A percentile compares a stretch with the other conserved stretches of the same genome.
These are phyloP conservation scores for Flexamia atlantica DNA, from an alignment of 2,888 invertebrate genomes.

Conservation along the genomic window DNA sequence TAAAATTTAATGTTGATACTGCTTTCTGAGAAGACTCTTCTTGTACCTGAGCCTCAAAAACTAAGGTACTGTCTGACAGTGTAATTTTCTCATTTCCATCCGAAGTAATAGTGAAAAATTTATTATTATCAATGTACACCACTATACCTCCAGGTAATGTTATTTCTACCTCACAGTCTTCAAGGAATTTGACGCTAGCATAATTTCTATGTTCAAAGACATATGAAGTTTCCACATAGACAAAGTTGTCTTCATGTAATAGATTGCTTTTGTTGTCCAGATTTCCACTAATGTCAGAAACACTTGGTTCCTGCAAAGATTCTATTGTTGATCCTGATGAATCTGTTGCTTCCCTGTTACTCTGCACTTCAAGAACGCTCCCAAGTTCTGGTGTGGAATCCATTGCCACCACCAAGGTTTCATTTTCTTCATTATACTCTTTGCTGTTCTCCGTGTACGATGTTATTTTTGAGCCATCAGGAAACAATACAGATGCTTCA, in stretches of 20 bases:
- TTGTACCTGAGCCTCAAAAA: slow-evolving; percentile 12
- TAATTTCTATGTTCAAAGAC: slow-evolving; percentile 34
- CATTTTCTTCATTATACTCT: not conserved
- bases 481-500: not conserved
- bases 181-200: not conserved
- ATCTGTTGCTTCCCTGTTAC: not conserved
- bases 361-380: not conserved
- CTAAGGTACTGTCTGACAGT: not conserved
- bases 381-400: not conserved
- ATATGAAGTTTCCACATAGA: slow-evolving; percentile 23
- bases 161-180: not conserved
- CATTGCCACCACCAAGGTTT: not conserved
- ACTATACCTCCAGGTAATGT: slow-evolving; percentile 23
- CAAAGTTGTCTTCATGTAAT: not conserved
- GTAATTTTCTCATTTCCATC: slow-evolving; percentile 26
- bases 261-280: not conserved
- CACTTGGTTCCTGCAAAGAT: not conserved
- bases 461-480: slow-evolving; percentile 47
- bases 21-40: not conserved
- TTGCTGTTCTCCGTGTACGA: not conserved
- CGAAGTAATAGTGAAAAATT: not conserved
- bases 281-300: not conserved
- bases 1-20: slow-evolving; percentile 11
- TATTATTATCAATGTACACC: not conserved
- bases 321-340: not conserved